Conservation (phyloP, 2,113 vertebrate species). For the Ammodytes dubius region DNA sequence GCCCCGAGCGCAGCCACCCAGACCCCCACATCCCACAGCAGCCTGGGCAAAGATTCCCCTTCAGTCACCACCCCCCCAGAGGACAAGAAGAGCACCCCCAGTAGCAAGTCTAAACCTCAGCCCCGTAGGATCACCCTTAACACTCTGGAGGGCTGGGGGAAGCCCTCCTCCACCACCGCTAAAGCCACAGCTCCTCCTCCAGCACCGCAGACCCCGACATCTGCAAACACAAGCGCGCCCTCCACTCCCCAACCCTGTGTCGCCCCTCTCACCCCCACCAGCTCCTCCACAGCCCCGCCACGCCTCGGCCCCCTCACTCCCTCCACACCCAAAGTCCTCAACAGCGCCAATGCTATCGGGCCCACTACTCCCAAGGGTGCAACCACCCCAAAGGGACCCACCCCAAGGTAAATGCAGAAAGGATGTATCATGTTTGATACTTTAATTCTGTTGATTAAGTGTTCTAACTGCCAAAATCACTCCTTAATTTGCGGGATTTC, state of each 20-base stretch:
- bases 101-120: slow-evolving; percentile 82
- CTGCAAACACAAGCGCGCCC: slow-evolving; percentile 59
- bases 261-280: slow-evolving; percentile 47
- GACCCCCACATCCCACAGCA: slow-evolving; percentile 35
- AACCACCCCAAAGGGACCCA: slow-evolving; percentile 76
- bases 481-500: background rate
- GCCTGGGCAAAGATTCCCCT: slow-evolving; percentile 72
- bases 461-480: background rate
- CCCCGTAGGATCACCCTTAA: slow-evolving; percentile 92
- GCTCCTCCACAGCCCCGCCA: slow-evolving; percentile 28
- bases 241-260: slow-evolving; percentile 51
- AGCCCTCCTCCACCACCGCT: slow-evolving; percentile 69
- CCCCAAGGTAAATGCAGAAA: slow-evolving; percentile 87
- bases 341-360: slow-evolving; percentile 21
- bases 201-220: slow-evolving; percentile 38
- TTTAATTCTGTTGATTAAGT: background rate
- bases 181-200: slow-evolving; percentile 54
- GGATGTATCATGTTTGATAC: background rate
- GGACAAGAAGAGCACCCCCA: slow-evolving; percentile 83
- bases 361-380: slow-evolving; percentile 67
- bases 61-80: slow-evolving; percentile 70
- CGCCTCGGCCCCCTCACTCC: slow-evolving; percentile 52
- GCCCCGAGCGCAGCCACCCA: slow-evolving; percentile 20
- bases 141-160: slow-evolving; percentile 94
- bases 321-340: slow-evolving; percentile 64